Conservation (phyloP, 1,140 invertebrate genomes). For the Gryllus bimaculatus region DNA sequence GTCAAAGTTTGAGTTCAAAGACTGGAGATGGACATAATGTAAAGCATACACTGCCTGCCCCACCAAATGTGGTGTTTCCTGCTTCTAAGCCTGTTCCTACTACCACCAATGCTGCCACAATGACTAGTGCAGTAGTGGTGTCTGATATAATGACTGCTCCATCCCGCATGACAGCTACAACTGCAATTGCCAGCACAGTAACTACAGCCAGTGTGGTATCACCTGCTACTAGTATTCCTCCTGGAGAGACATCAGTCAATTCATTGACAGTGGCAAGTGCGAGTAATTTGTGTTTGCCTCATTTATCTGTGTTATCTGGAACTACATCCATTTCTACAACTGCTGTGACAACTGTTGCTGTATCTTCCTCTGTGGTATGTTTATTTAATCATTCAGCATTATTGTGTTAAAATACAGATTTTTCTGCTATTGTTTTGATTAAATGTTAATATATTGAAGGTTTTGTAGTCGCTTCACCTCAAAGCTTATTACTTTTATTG, state of each 20-base stretch:
- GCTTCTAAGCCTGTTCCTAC: conserved; percentile 26
- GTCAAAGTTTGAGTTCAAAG: conserved; percentile 2
- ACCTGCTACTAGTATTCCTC: conserved; percentile 2
- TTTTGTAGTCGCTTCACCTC: too few relatives aligned
- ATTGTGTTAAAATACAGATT: too few relatives aligned
- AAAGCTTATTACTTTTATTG: too few relatives aligned
- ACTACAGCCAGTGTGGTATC: conserved; percentile 10
- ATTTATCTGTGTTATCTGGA: background rate
- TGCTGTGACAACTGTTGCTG: conserved; percentile 29
- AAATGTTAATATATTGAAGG: too few relatives aligned
- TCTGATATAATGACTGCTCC: conserved; percentile 20
- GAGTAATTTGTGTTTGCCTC: background rate
- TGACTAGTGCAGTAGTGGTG: conserved; percentile 29
- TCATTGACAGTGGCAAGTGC: background rate
- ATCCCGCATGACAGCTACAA: conserved; percentile 11
- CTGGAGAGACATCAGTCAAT: background rate
- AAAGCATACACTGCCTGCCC: conserved; percentile 17
- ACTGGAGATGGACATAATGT: conserved; percentile 9
- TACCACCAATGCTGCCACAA: conserved; percentile 36
- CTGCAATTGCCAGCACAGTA: background rate
- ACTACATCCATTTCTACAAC: conserved; percentile 1
- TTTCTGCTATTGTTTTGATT: too few relatives aligned
- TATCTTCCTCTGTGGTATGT: conserved; percentile 24
- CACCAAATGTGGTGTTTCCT: conserved; percentile 10
- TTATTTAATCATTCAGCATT: background rate